These are phyloP conservation scores for Ispidina lecontei DNA, from an alignment of 2,797 vertebrate genomes.

Conservation along the genomic window DNA sequence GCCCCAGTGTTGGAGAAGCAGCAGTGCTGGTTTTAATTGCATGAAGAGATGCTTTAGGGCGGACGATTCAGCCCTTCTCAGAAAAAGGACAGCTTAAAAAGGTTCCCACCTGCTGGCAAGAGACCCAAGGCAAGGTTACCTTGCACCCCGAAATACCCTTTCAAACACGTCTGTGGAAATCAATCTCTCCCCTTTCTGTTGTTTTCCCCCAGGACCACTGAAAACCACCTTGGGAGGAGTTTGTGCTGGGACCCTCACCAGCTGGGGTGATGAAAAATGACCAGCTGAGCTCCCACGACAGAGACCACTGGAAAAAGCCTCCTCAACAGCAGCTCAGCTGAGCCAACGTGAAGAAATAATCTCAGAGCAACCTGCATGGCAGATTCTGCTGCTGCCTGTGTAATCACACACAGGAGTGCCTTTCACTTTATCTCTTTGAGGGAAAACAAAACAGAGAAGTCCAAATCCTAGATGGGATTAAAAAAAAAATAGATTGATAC, in stretches of 20 bases:
- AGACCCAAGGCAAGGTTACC: constrained; percentile 43
- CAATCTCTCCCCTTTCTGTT: background rate
- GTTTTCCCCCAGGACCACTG: background rate
- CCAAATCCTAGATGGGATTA: background rate
- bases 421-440: background rate
- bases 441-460: constrained; percentile 21
- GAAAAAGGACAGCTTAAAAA: constrained; percentile 47
- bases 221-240: background rate
- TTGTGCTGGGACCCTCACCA: background rate
- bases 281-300: background rate
- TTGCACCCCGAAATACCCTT: background rate
- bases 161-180: background rate
- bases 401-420: background rate
- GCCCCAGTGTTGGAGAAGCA: constrained; percentile 55
- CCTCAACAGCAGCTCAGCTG: background rate
- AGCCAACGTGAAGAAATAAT: constrained; percentile 19
- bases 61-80: constrained; percentile 52
- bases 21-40: constrained; percentile 73
- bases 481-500: background rate
- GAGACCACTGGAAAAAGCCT: constrained; percentile 3
- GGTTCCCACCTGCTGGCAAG: constrained; percentile 39
- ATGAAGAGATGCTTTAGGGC: constrained; percentile 58
- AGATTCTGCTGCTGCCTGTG: constrained; percentile 26
- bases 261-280: background rate
- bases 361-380: background rate